Evolutionary conservation across 2,113 vertebrate genomes (phyloP), one percentile per base, ranked within the genome.

Genomic region (Ia io): DNA sequence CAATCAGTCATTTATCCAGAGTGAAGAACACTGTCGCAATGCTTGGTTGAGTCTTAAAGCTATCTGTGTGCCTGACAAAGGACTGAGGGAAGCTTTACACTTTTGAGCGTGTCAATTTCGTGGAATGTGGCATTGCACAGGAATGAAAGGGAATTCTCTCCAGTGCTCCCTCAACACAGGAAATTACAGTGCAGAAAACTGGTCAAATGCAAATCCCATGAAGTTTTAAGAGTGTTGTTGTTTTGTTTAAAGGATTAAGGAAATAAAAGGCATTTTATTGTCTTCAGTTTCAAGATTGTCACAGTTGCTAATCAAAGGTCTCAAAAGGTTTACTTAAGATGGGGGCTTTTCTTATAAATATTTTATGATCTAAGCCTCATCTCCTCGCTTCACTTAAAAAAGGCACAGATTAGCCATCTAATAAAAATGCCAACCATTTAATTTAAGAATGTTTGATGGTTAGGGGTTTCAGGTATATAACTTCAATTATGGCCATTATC

Each of bases 1-100:
- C 70, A 93, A 95, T 95, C 95, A 96, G 95, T 97, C 90, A 97
- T 96, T 94, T 94, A 44, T 96, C 79, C 92, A 88, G 95, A 97
- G 84, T 93, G 56, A 47, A 53, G 80, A 96, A 93, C 79, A 86
- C 44, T 84, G 84, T 93, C 53, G 96, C 93, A 94, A 85, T 96
- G 96, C 80, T 90, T 95, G 92, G 95, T 94, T 96, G 84, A 95
- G 40, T 91, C 90, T 97, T 96, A 94, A 96, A 96, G 71, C 88
- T 96, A 84, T 77, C 84, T 97, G n/a, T 96, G 80, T 97, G 94
- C 90, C 95, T 96, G 84, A 93, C 83, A 93, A 88, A 97, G 85
- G n/a, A 61, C 74, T 93, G 49, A 94, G 94, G 88, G 94, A 96
- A 97, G 77, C 71, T 95, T 96, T 92, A 91, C 93, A 93, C 94